Conservation (phyloP, 2,888 invertebrate genomes). For the Coelopa pilipes region DNA sequence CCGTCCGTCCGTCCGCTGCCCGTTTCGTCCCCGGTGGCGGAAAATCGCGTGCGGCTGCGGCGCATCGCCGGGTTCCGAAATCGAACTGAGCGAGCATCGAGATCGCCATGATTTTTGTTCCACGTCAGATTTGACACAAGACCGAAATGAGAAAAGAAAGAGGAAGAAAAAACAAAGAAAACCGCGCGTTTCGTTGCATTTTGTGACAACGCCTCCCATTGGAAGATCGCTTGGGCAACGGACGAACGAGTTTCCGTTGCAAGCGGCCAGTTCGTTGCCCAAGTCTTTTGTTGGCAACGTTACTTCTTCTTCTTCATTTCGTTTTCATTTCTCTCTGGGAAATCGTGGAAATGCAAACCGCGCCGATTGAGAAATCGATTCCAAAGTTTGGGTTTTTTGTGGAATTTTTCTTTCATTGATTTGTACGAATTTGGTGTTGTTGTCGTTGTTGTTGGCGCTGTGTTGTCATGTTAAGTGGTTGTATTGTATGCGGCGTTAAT, state of each 20-base stretch:
- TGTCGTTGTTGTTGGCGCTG: not conserved
- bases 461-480: not conserved
- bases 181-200: too few relatives aligned
- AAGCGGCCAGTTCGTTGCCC: not conserved
- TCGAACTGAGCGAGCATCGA: too few relatives aligned
- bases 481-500: not conserved
- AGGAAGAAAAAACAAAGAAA: not conserved
- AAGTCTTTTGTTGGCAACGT: constrained; percentile 3
- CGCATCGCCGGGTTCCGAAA: too few relatives aligned
- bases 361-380: too few relatives aligned
- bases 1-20: too few relatives aligned
- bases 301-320: too few relatives aligned
- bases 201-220: not conserved
- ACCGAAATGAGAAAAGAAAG: not conserved
- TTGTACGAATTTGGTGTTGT: not conserved
- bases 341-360: too few relatives aligned
- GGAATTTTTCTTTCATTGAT: not conserved
- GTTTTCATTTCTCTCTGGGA: too few relatives aligned
- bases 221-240: not conserved
- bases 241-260: not conserved
- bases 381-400: not conserved
- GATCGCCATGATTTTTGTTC: too few relatives aligned
- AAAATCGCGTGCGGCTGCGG: too few relatives aligned
- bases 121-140: not conserved
- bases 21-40: too few relatives aligned